These are phyloP conservation scores for Oreonectes daqikongensis DNA, from an alignment of 2,797 vertebrate species.

Conservation along the genomic window DNA sequence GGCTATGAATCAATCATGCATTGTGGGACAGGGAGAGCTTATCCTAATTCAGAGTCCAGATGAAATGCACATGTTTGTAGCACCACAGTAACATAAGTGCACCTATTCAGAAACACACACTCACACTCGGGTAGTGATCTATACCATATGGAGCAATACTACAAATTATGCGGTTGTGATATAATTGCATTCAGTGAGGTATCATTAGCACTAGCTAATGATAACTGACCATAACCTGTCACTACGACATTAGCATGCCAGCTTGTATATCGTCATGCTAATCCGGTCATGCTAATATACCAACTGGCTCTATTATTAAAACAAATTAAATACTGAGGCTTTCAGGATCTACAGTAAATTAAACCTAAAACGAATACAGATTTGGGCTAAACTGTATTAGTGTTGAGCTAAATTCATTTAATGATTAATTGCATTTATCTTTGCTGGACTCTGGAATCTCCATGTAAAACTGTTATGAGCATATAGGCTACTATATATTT, in stretches of 20 bases:
- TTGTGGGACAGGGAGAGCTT: slow-evolving; percentile 26
- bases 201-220: slow-evolving; percentile 45
- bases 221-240: slow-evolving; percentile 45
- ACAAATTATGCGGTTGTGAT: slow-evolving; percentile 20
- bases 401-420: slow-evolving; percentile 8
- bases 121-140: slow-evolving; percentile 4
- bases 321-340: slow-evolving; percentile 13
- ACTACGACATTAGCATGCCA: slow-evolving; percentile 47
- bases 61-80: slow-evolving; percentile 39
- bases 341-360: background rate
- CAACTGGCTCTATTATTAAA: slow-evolving; percentile 14
- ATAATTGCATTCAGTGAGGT: slow-evolving; percentile 41
- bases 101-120: slow-evolving; percentile 8
- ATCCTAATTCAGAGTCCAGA: slow-evolving; percentile 29
- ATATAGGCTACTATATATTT: too few relatives aligned
- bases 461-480: slow-evolving; percentile 1
- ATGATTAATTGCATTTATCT: slow-evolving; percentile 30
- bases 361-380: too few relatives aligned
- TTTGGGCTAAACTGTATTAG: slow-evolving; percentile 16
- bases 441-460: background rate
- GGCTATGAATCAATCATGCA: slow-evolving; percentile 37
- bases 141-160: slow-evolving; percentile 25
- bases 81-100: background rate
- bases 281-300: slow-evolving; percentile 38
- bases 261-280: slow-evolving; percentile 49